Percentiles rank a stretch among this genome's conserved stretches.
These are phyloP conservation scores for Tribolium freemani DNA, from an alignment of 2,888 invertebrate species.

Conservation along the genomic window DNA sequence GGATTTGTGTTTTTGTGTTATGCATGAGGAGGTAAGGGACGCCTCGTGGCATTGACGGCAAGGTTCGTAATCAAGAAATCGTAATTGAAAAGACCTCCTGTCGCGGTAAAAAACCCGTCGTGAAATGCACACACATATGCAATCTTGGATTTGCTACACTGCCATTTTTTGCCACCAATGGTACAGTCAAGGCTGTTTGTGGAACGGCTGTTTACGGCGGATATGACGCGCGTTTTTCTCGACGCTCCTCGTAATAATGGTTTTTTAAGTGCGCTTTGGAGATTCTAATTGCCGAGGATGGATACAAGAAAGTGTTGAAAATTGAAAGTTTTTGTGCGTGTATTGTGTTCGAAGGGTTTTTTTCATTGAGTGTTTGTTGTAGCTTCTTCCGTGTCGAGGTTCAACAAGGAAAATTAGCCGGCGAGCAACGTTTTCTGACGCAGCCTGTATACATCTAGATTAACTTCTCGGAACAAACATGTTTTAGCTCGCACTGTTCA, in stretches of 20 bases:
- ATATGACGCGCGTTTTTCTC: constrained; percentile 15
- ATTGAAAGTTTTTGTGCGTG: constrained; percentile 2
- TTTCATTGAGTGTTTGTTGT: background rate
- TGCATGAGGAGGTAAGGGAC: background rate
- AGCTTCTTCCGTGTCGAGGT: background rate
- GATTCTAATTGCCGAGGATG: background rate
- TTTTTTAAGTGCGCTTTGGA: constrained; percentile 7
- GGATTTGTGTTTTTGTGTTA: constrained; percentile 10
- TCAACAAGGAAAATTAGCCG: background rate
- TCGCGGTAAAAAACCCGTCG: constrained; percentile 12
- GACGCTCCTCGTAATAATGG: background rate
- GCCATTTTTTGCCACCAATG: constrained; percentile 4
- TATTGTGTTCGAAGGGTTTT: background rate
- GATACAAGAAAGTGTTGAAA: constrained; percentile 1
- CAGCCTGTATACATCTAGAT: too few relatives aligned
- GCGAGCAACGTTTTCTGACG: too few relatives aligned
- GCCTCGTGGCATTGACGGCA: constrained; percentile 29
- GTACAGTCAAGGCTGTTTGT: constrained; percentile 11
- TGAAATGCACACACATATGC: constrained; percentile 36
- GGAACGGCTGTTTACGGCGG: constrained; percentile 19
- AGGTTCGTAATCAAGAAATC: constrained; percentile 32
- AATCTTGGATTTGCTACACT: constrained; percentile 29
- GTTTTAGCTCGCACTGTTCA: too few relatives aligned
- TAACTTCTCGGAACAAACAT: too few relatives aligned
- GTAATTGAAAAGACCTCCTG: constrained; percentile 37